A percentile compares a stretch with the other conserved stretches of the same genome.
phyloP scores from a whole-genome alignment of 2,113 vertebrate species.

The Tyrannus savana region DNA sequence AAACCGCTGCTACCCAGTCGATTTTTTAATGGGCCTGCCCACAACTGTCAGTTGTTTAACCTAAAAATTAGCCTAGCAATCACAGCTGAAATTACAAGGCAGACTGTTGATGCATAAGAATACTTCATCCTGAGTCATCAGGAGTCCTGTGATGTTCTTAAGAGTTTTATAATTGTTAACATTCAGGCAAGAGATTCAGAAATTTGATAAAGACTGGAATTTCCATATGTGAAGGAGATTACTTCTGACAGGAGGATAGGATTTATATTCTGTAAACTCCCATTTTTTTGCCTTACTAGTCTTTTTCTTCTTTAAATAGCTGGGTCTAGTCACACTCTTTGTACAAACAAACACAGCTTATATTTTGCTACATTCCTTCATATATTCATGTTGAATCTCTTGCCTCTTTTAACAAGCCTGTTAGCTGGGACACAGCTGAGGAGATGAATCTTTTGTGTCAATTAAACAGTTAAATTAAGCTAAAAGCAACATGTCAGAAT shows the following conservation, averaged over 20 bases:
- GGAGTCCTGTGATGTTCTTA: background rate
- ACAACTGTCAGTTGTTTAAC: conserved; percentile 23
- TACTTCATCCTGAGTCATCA: conserved; percentile 36
- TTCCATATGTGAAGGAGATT: background rate
- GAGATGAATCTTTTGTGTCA: background rate
- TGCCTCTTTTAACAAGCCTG: background rate
- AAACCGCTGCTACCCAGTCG: background rate
- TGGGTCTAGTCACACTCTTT: rapidly evolving
- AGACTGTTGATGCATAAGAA: background rate
- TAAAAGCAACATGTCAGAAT: background rate
- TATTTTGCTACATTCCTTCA: background rate
- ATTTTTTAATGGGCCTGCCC: background rate
- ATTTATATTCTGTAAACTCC: background rate
- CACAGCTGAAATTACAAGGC: conserved; percentile 7
- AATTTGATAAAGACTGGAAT: background rate
- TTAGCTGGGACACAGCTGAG: background rate
- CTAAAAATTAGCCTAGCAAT: conserved; percentile 43
- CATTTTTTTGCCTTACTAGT: background rate
- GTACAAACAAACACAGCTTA: background rate
- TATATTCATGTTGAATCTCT: background rate
- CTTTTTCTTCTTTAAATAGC: background rate
- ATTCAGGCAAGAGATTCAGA: background rate
- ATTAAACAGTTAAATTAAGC: background rate
- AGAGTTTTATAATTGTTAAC: background rate
- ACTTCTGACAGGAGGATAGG: background rate